A percentile compares a stretch with the other conserved stretches of the same genome.
Evolutionary conservation across 2,888 invertebrate genomes (phyloP).

Genomic region (Drosophila neotestacea): DNA sequence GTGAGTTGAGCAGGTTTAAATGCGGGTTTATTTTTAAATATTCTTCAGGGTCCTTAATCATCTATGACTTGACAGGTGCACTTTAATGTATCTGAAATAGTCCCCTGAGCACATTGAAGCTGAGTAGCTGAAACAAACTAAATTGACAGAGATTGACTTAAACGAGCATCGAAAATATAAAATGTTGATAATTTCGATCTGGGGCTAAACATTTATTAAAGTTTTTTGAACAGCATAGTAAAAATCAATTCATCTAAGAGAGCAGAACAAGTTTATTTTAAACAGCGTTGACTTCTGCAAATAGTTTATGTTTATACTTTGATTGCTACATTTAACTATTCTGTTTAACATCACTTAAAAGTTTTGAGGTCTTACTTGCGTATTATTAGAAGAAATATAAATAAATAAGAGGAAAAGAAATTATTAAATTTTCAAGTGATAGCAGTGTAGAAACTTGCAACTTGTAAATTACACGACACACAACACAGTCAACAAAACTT

Average conservation of each 20-base stretch:
- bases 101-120: slow-evolving; percentile 11
- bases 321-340: not conserved
- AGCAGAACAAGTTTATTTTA: not conserved
- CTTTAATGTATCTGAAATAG: slow-evolving; percentile 40
- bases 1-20: slow-evolving; percentile 66
- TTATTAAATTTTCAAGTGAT: slow-evolving; percentile 77
- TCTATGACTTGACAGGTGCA: slow-evolving; percentile 35
- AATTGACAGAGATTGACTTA: no score
- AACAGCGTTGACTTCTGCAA: not conserved
- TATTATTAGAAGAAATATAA: slow-evolving; percentile 46
- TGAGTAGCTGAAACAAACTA: not conserved
- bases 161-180: no score
- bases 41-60: slow-evolving; percentile 4
- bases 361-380: slow-evolving; percentile 48
- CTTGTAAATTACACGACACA: slow-evolving; percentile 48
- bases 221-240: no score
- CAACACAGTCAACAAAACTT: slow-evolving; percentile 55
- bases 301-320: not conserved
- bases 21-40: slow-evolving; percentile 48
- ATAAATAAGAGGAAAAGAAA: slow-evolving; percentile 47
- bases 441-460: slow-evolving; percentile 53
- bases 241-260: not conserved
- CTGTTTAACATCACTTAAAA: slow-evolving; percentile 64
- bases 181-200: no score
- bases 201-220: no score